Percentiles rank a stretch among this genome's conserved stretches.
These are phyloP conservation scores for Micromussa lordhowensis DNA, from an alignment of 92 coral and sea anemone species.

Conservation along the genomic window DNA sequence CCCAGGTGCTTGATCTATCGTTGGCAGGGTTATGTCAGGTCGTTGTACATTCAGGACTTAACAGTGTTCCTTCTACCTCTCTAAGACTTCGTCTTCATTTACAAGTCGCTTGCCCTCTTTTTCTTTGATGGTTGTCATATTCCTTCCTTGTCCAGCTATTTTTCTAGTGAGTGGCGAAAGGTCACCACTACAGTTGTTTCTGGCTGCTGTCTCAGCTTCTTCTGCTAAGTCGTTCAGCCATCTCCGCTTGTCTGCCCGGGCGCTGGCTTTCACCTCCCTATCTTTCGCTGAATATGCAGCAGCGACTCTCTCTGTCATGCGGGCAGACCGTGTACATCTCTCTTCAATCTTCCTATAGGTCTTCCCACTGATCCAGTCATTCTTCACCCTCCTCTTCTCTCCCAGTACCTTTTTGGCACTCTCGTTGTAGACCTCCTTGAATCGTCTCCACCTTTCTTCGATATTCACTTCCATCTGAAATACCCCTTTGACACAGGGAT, in stretches of 20 bases:
- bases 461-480: constrained; percentile 11
- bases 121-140: too few species aligned
- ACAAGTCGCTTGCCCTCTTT: constrained; percentile 22
- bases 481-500: constrained; percentile 24
- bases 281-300: too few species aligned
- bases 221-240: too few species aligned
- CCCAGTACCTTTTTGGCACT: constrained; percentile 15
- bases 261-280: too few species aligned
- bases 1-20: constrained; percentile 15
- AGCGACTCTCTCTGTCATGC: background rate
- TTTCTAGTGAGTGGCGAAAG: too few species aligned
- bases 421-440: background rate
- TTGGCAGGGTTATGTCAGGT: constrained; percentile 20
- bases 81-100: background rate
- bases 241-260: too few species aligned
- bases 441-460: too few species aligned
- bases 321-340: background rate
- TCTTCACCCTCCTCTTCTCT: constrained; percentile 27
- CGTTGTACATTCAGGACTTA: constrained; percentile 7
- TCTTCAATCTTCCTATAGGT: constrained; percentile 25
- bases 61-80: too few species aligned
- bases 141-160: too few species aligned
- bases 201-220: too few species aligned
- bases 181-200: too few species aligned
- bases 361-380: constrained; percentile 22